Evolutionary conservation across 2,888 invertebrate genomes (phyloP).

Genomic region (Machimus atricapillus): DNA sequence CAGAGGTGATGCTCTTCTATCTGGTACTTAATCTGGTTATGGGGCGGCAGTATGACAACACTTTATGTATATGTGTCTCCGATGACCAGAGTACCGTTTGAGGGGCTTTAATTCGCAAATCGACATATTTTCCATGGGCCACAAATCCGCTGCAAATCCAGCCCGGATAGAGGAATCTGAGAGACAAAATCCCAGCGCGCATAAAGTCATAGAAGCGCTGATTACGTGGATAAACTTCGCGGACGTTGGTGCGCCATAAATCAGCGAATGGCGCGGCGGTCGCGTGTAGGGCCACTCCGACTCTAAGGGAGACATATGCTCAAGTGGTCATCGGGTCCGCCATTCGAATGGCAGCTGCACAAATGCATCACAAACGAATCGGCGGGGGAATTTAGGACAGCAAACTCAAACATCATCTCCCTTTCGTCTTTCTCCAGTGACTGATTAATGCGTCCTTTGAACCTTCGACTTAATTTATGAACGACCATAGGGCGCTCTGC

Average conservation of each 20-base stretch:
- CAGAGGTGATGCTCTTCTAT: conserved; percentile 23
- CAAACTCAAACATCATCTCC: conserved; percentile 18
- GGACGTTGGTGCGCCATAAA: conserved; percentile 22
- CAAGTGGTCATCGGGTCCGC: not conserved
- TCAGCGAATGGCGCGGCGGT: not conserved
- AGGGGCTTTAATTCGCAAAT: conserved; percentile 40
- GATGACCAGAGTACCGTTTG: conserved; percentile 40
- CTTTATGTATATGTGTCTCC: conserved; percentile 35
- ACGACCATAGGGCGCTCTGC: conserved; percentile 21
- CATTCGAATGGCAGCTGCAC: not conserved
- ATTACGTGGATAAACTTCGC: conserved; percentile 15
- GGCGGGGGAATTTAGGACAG: conserved; percentile 22
- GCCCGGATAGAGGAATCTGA: not conserved
- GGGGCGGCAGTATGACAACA: conserved; percentile 42
- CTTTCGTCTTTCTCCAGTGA: conserved; percentile 22
- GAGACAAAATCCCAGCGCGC: not conserved
- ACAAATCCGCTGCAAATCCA: not conserved
- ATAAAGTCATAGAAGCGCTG: conserved; percentile 33
- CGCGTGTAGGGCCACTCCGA: conserved; percentile 27
- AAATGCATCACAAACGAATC: conserved; percentile 15
- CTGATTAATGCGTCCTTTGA: conserved; percentile 44
- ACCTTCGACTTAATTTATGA: conserved; percentile 36
- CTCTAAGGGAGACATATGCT: conserved; percentile 17
- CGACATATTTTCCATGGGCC: conserved; percentile 32
- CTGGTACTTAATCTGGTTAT: conserved; percentile 43